Evolutionary conservation across 2,113 vertebrate species (phyloP).

Genomic region (Lophura nycthemera): DNA sequence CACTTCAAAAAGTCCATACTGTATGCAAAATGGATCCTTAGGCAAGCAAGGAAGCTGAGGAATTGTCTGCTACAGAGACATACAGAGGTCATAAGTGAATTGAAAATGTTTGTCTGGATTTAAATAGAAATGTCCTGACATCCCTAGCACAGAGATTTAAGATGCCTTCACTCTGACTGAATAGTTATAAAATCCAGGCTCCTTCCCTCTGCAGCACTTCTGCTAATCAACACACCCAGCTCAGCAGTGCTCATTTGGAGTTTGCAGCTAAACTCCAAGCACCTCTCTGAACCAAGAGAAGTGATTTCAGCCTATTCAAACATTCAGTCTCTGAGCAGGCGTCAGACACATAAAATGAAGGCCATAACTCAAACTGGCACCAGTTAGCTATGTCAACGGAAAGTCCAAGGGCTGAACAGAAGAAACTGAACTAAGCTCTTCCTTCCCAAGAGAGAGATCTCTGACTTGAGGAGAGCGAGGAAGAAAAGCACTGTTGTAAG

Average conservation of each 20-base stretch:
- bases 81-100: background rate
- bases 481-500: background rate
- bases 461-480: background rate
- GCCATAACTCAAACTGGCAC: background rate
- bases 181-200: background rate
- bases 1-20: background rate
- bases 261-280: background rate
- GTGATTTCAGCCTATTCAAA: fast-evolving
- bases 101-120: background rate
- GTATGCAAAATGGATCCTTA: background rate
- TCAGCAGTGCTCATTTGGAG: background rate
- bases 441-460: background rate
- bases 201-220: background rate
- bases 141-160: background rate
- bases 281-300: background rate
- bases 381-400: background rate
- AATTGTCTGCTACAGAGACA: background rate
- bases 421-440: background rate
- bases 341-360: background rate
- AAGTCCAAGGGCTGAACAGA: background rate
- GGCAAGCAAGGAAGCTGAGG: background rate
- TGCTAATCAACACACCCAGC: background rate
- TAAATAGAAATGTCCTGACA: background rate
- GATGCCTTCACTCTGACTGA: background rate
- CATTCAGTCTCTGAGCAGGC: background rate